Evolutionary conservation across 2,113 vertebrate genomes (phyloP).

Genomic region (Microcebus griseorufus): DNA sequence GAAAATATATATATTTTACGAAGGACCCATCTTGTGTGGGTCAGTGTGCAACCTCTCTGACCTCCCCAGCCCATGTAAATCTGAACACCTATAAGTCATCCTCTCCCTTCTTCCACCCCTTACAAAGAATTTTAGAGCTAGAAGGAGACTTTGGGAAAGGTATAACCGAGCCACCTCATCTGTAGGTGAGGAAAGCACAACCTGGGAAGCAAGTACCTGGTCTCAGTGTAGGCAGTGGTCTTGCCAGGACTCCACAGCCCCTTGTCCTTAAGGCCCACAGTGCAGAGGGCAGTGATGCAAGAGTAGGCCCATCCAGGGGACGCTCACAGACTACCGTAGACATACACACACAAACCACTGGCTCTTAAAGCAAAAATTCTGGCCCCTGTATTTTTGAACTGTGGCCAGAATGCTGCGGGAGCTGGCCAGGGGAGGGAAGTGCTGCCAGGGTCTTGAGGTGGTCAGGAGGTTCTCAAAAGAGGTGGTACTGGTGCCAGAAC

Average conservation of each 20-base stretch:
- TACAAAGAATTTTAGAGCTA: background rate
- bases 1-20: background rate
- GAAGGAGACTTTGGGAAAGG: background rate
- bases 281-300: background rate
- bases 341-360: background rate
- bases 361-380: background rate
- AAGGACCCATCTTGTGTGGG: background rate
- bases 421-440: background rate
- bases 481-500: background rate
- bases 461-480: background rate
- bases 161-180: background rate
- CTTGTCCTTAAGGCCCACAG: background rate
- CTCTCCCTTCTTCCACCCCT: too few relatives aligned
- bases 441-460: background rate
- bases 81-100: background rate
- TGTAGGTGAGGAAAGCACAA: background rate
- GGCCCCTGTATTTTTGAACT: background rate
- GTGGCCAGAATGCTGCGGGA: background rate
- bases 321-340: accelerated
- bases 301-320: background rate
- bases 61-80: background rate
- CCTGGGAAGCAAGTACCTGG: background rate
- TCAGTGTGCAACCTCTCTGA: background rate
- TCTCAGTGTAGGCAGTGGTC: too few relatives aligned
- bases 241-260: background rate